Evolutionary conservation across 2,113 vertebrate species (phyloP), one percentile per base, ranked within the genome.

Genomic region (Sturnira hondurensis): DNA sequence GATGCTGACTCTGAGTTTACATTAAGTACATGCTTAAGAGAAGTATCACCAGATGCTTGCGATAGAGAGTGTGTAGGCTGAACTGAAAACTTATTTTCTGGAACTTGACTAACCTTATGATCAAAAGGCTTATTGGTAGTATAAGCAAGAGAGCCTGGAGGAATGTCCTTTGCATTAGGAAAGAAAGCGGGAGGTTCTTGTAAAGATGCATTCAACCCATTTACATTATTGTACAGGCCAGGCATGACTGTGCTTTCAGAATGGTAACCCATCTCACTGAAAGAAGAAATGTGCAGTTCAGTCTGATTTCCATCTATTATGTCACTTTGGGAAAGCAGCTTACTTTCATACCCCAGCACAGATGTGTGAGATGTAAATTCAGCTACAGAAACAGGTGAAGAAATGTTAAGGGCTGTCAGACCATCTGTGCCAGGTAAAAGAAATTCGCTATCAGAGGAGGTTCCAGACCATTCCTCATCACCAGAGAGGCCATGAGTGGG

Each of bases 401-500:
- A 97, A 89, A 96, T 3, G 0, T 98, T 98, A 98, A 96, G 96
- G 91, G 94, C 58, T 20, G 17, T 93, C 96, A 98, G 95, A 94
- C 96, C 96, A 97, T 98, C 98, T 93, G 98, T 98, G 94, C 98
- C 97, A 96, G 98, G 98, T 63, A 98, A 97, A 98, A 98, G 97
- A 96, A 98, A 98, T 93, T 98, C 98, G 70, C 98, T 98, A 98
- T 95, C 98, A 94, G 98, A 98, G 76, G 98, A 98, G 15, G 96
- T 95, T 96, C 97, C 98, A 93, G 98, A 98, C 97, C 98, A 97
- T 95, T 98, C 98, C 88, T 36, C 98, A 97, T 99, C 98, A 85
- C 98, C 98, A 97, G 99, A 98, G 1, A 98, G 97, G 97, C 98
- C 97, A 88, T 78, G 98, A 0, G 99, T 99, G 85, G 99, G 98